These are phyloP conservation scores for Manis crassicaudata DNA, from an alignment of 2,797 vertebrate genomes.

Conservation along the genomic window DNA sequence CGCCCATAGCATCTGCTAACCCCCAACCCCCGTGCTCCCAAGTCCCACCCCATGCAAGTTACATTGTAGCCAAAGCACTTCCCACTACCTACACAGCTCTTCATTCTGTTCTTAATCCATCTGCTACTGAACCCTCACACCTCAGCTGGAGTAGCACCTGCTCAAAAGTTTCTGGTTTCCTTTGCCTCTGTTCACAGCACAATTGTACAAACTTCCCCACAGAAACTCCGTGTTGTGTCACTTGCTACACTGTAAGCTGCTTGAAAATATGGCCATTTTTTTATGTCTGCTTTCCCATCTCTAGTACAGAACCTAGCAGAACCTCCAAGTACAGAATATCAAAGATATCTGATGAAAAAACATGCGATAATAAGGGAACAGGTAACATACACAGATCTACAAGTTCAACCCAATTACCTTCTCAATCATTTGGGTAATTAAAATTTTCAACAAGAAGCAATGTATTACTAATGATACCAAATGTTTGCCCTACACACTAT, in stretches of 20 bases:
- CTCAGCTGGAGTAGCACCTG: neutral
- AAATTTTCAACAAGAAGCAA: constrained; percentile 8
- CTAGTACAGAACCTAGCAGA: neutral
- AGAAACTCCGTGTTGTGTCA: neutral
- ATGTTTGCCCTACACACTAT: neutral
- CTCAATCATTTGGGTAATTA: constrained; percentile 2
- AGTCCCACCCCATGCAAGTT: neutral
- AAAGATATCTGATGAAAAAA: neutral
- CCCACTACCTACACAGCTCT: no score
- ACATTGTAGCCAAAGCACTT: neutral
- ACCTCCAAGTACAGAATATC: neutral
- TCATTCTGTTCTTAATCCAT: neutral
- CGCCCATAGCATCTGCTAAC: neutral
- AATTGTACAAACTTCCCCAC: neutral
- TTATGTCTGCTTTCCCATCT: neutral
- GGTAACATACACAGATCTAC: neutral
- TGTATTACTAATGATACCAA: neutral
- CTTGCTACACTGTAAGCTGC: neutral
- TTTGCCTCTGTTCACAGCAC: neutral
- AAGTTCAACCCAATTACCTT: constrained; percentile 2
- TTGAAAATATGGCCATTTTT: neutral
- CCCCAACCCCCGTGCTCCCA: neutral
- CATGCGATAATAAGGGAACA: neutral
- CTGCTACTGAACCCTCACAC: neutral
- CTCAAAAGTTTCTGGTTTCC: neutral